Evolutionary conservation across 2,888 invertebrate genomes (phyloP).

Genomic region (Drosophila kanekoi): DNA sequence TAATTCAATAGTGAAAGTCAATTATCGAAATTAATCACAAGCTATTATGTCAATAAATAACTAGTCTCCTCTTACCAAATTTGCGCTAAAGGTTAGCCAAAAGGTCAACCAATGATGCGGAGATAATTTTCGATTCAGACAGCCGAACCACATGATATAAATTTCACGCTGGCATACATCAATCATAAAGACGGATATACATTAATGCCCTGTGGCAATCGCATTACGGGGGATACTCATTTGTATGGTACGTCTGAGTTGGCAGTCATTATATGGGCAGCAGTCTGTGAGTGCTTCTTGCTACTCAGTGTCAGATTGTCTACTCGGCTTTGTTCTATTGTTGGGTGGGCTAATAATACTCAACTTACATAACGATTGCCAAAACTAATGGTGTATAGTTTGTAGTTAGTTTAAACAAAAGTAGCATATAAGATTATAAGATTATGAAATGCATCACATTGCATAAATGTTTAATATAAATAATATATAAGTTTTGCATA

Average conservation of each 20-base stretch:
- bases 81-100: constrained; percentile 17
- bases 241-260: constrained; percentile 4
- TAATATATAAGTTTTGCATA: too few species aligned
- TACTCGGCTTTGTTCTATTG: background rate
- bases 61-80: background rate
- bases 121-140: constrained; percentile 7
- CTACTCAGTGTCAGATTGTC: background rate
- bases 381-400: too few species aligned
- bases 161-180: constrained; percentile 21
- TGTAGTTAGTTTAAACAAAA: too few species aligned
- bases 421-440: too few species aligned
- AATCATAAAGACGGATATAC: constrained; percentile 24
- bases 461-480: too few species aligned
- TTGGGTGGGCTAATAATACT: background rate
- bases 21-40: constrained; percentile 21
- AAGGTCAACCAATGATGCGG: constrained; percentile 8
- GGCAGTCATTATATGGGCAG: constrained; percentile 1
- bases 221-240: background rate
- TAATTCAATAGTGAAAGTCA: constrained; percentile 16
- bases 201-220: constrained; percentile 11
- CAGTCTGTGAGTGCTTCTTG: background rate
- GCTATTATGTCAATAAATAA: constrained; percentile 24
- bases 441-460: too few species aligned
- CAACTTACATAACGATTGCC: background rate
- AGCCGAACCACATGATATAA: constrained; percentile 20